Evolutionary conservation across 2,888 invertebrate species (phyloP), one percentile per base, ranked within the genome.

Genomic region (Timema cristinae): DNA sequence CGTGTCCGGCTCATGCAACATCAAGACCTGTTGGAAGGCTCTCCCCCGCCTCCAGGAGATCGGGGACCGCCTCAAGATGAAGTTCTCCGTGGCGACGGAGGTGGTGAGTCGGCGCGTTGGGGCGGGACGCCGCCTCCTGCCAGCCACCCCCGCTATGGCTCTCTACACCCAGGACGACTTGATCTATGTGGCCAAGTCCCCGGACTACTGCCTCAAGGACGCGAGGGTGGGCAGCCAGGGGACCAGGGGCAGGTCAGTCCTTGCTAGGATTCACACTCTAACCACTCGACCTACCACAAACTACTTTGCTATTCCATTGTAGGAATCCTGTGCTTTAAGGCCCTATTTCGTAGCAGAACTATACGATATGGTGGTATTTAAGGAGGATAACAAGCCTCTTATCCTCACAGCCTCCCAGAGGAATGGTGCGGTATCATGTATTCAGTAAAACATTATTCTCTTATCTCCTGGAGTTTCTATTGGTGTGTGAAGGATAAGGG

Each of bases 151-250:
- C 78, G 82, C 59, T 49, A 73, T 77, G 69, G 79, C 79, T 52
- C 77, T 79, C 69, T 85, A 85, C 73, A 83, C 83, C 1, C 80
- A 82, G 66, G 87, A 90, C 67, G 87, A 90, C 70, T 85, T 94
- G 73, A 84, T 93, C 50, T 94, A 90, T 83, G 87, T 91, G 76
- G 89, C 90, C 74, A 91, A 91, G 79, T 92, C 92, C 72, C 93
- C 94, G 0, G 93, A 94, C 83, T 94, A 93, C 82, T 94, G 94
- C 82, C 87, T 89, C 73, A 88, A 87, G 48, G 92, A 94, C 79
- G 84, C 86, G 15, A 87, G 88, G 66, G 85, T 89, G 6, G 94
- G 93, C 13, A 92, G 92, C 69, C 84, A 89, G 11, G 93, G 93
- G 50, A 94, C 93, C 0, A 84, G 32, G 47, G 71, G 71, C 56